These are phyloP conservation scores for Daktulosphaira vitifoliae DNA, from an alignment of 1,140 invertebrate genomes.

Conservation along the genomic window DNA sequence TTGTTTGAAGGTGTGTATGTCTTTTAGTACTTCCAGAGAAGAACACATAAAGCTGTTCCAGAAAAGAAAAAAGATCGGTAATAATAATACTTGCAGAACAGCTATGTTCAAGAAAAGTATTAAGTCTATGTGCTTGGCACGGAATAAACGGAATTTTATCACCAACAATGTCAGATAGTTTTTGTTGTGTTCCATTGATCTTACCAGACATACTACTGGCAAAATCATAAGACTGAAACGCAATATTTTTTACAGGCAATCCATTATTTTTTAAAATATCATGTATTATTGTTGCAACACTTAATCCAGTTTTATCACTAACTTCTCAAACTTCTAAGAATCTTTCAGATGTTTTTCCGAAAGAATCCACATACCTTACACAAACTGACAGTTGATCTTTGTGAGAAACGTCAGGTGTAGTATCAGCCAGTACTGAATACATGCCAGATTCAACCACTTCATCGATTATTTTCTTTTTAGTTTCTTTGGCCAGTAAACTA, in stretches of 20 bases:
- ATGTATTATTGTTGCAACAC: neutral
- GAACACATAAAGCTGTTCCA: neutral
- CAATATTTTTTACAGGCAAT: neutral
- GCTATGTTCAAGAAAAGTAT: constrained; percentile 20
- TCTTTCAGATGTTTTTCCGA: neutral
- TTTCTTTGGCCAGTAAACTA: neutral
- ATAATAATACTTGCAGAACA: neutral
- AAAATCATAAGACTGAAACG: constrained; percentile 13
- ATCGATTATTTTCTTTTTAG: neutral
- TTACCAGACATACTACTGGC: constrained; percentile 13
- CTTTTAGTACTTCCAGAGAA: neutral
- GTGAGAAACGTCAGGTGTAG: neutral
- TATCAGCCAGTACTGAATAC: constrained; percentile 3
- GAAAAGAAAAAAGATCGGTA: neutral
- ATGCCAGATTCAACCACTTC: neutral
- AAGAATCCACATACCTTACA: neutral
- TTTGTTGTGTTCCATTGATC: neutral
- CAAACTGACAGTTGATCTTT: neutral
- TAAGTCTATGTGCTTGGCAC: constrained; percentile 11
- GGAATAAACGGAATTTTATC: constrained; percentile 7
- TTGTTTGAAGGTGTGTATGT: neutral
- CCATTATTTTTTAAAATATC: constrained; percentile 1
- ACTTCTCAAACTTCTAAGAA: neutral
- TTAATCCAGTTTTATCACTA: constrained; percentile 1
- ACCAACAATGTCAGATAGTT: constrained; percentile 7